Base-by-base conservation (phyloP, 2,888 invertebrate genomes). In the Germaria angustata region DNA sequence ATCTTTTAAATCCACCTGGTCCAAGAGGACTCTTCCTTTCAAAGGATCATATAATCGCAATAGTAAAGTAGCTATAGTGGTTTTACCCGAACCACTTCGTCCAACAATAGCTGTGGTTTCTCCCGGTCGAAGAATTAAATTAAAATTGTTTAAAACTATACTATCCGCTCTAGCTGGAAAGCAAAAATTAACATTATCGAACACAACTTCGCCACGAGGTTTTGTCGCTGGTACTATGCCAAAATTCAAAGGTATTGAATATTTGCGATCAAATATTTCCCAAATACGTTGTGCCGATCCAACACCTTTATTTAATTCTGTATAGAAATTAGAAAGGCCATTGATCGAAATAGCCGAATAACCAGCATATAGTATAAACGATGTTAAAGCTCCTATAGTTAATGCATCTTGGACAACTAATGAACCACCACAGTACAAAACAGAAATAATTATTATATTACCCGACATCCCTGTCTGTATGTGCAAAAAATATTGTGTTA, bases 1-100 rank as follows among this genome's bases (percentile, higher is more conserved):
- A 0, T 94, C 92, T 85, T 92, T 93, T 11, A 99, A 93, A 90
- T 97, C 94, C 0, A 93, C 90, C 6, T 95, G 95, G 89, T 99
- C 99, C 22, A 99, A 89, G 59, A 93, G 89, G 66, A 99, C 92
- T 7, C 88, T 89, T 0, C 98, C 98, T 79, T 90, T 87, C 2
- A 92, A 91, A 0, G 98, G 98, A 89, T 98, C 98, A 88, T 99
- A 99, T 0, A 96, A 92, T 87, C 98, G 87, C 61, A 99, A 91
- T 82, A 99, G 92, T 1, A 99, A 92, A 0, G 95, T 92, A 0
- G 96, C 97, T 77, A 99, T 92, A 0, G 99, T 99, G 61, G 97
- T 98, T 91, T 99, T 99, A 0, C 99, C 99, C 28, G 97, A 97
- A 0, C 99, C 99, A 78, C 98, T 98, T 0, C 96, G 93, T 0